These are phyloP conservation scores for Pristionchus maxplancki DNA, from an alignment of 2,888 invertebrate species.

Conservation along the genomic window DNA sequence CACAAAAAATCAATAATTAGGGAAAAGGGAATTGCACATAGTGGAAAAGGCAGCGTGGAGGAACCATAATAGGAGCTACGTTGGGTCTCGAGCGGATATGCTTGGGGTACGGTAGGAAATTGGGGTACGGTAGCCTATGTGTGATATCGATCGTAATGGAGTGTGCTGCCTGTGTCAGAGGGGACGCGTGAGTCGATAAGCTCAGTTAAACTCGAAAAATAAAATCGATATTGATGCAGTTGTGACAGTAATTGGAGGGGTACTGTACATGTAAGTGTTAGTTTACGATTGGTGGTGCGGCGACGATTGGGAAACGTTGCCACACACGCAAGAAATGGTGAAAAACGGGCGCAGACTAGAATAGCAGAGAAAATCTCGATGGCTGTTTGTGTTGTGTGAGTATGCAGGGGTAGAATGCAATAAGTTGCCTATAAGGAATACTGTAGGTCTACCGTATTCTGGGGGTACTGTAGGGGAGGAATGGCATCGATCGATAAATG, in stretches of 20 bases:
- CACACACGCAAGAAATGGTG: slow-evolving; percentile 3
- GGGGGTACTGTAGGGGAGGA: neutral
- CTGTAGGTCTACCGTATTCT: neutral
- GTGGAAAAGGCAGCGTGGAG: neutral
- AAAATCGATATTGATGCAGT: neutral
- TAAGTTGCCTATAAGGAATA: slow-evolving; percentile 36
- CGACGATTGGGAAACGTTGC: neutral
- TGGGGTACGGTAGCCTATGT: neutral
- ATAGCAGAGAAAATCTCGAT: neutral
- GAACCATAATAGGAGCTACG: neutral
- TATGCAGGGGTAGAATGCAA: neutral
- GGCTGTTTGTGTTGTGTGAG: neutral
- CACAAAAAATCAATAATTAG: slow-evolving; percentile 23
- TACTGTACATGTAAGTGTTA: slow-evolving; percentile 1
- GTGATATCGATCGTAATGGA: slow-evolving; percentile 43
- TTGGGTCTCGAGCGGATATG: slow-evolving; percentile 4
- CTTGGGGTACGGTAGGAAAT: neutral
- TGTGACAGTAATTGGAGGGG: neutral
- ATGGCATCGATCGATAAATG: slow-evolving; percentile 47
- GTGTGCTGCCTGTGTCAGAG: slow-evolving; percentile 10
- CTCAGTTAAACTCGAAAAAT: neutral
- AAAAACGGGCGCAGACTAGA: neutral
- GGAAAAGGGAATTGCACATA: slow-evolving; percentile 30
- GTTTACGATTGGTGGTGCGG: neutral
- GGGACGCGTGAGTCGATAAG: slow-evolving; percentile 24